phyloP scores from a whole-genome alignment of 2,888 invertebrate genomes.

The Micoletzkya japonica region DNA sequence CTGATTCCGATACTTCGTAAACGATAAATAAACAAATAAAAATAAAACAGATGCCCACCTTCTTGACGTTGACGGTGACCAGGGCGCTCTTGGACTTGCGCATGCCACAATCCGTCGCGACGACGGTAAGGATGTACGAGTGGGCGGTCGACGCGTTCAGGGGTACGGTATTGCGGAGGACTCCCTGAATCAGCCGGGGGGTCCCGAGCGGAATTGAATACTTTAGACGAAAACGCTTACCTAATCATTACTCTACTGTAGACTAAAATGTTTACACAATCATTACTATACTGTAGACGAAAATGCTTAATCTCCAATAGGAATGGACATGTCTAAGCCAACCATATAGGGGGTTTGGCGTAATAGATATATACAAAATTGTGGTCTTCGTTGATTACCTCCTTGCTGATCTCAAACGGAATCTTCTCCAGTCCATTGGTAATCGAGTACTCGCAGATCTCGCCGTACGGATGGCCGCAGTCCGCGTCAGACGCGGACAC shows the following conservation, averaged over 20 bases:
- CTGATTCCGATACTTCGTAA: no score
- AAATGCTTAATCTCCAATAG: no score
- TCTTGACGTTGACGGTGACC: conserved; percentile 90
- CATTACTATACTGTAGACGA: no score
- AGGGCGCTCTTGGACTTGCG: conserved; percentile 81
- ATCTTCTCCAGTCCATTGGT: conserved; percentile 69
- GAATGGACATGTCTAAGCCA: no score
- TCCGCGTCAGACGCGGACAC: conserved; percentile 90
- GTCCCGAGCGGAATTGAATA: no score
- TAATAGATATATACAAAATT: no score
- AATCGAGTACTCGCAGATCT: conserved; percentile 96
- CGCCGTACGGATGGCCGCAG: conserved; percentile 90
- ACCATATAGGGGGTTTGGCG: no score
- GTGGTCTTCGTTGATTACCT: no score
- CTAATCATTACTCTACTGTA: no score
- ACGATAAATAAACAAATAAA: no score
- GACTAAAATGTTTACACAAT: no score
- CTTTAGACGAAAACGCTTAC: no score
- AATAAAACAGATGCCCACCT: conserved; percentile 58
- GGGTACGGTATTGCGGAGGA: conserved; percentile 87
- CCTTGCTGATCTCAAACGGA: conserved; percentile 61
- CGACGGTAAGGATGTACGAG: conserved; percentile 92
- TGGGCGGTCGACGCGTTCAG: conserved; percentile 88
- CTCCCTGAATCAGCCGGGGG: conserved; percentile 43
- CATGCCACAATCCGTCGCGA: conserved; percentile 97